These are phyloP conservation scores for Ooceraea biroi DNA, from an alignment of 1,140 invertebrate genomes.

Conservation along the genomic window DNA sequence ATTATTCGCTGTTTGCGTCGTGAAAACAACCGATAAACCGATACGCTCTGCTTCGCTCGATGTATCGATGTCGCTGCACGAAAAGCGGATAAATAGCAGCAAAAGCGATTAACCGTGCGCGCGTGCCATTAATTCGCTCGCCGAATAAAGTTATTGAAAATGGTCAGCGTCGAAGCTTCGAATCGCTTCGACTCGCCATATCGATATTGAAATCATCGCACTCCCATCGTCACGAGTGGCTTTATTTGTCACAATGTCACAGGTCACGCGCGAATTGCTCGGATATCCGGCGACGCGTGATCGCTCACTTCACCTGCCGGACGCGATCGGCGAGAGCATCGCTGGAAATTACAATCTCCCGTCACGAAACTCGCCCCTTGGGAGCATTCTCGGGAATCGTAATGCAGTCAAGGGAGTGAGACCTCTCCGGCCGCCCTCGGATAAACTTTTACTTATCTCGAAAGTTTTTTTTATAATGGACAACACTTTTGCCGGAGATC, in stretches of 20 bases:
- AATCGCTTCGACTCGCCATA: no score
- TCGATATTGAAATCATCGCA: conserved; percentile 4
- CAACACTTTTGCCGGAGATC: no score
- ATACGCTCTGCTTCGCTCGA: background rate
- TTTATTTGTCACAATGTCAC: conserved; percentile 6
- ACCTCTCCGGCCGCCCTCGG: background rate
- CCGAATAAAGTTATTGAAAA: conserved; percentile 51
- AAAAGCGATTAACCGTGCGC: conserved; percentile 28
- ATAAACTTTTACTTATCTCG: conserved; percentile 53
- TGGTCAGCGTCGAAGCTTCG: conserved; percentile 14
- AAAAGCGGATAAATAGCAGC: background rate
- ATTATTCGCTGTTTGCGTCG: conserved; percentile 19
- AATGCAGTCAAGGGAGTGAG: background rate
- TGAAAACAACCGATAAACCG: background rate
- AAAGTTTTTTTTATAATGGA: conserved; percentile 43
- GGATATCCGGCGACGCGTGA: no score
- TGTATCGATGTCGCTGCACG: conserved; percentile 16
- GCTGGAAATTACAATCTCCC: conserved; percentile 12
- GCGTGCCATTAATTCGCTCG: conserved; percentile 32
- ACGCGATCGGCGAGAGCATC: background rate
- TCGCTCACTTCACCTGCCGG: background rate
- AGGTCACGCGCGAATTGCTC: no score
- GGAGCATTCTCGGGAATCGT: no score
- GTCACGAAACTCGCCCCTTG: no score
- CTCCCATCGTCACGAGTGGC: conserved; percentile 2